Evolutionary conservation across 2,113 vertebrate genomes (phyloP), one percentile per base, ranked within the genome.

Genomic region (Macroglossus sobrinus): DNA sequence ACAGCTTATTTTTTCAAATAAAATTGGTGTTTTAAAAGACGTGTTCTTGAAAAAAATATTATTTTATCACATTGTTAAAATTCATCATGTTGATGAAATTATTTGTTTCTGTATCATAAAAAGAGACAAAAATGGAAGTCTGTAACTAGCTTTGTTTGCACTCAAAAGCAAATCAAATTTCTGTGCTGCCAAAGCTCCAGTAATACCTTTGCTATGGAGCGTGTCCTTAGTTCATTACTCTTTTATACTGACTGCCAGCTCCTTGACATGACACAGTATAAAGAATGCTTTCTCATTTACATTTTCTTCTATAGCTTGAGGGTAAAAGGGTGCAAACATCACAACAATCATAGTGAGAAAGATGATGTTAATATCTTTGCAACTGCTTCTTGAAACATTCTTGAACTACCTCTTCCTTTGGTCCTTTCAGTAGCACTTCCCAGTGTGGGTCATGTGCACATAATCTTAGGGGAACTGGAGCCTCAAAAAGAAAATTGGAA

Each of bases 341-440:
- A 64, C 82, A 71, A 55, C 53, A 26, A 81, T 40, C n/a, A 26
- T 21, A 33, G 19, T 15, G 69, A 96, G 75, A 97, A 91, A 89
- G 81, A 92, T 79, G 38, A 80, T 93, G 96, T 96, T 78, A 93
- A 89, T 87, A 89, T 91, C 57, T 89, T 95, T 94, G 15, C 9
- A 84, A 68, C 30, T 84, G 59, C 16, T 63, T 80, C 43, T 4
- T 88, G 26, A 84, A 69, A 92, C 35, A 61, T 64, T 82, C 66
- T 30, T 61, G 33, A 96, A 79, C 91, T 78, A 3, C 2, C 30
- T 91, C 74, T 89, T 91, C 11, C 30, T 28, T 11, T 38, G 53
- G 35, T 63, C 33, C 3, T 55, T 76, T 75, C 45, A 10, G 2
- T 72, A 59, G 43, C 47, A 61, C n/a, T 85, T 86, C 26, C 69